Conservation (phyloP, 2,888 invertebrate genomes). For the Caenorhabditis sp. region DNA sequence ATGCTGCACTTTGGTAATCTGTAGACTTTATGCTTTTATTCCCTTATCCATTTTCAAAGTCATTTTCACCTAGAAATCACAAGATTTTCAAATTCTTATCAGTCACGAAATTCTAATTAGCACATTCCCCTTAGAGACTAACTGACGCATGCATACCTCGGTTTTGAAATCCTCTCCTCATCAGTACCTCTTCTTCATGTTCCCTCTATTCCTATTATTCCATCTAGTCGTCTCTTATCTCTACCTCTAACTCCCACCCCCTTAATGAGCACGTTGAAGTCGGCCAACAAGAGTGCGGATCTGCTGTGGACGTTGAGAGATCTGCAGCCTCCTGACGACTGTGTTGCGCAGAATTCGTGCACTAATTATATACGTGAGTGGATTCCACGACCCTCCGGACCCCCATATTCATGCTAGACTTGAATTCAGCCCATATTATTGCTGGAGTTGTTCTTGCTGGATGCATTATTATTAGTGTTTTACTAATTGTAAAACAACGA, state of each 20-base stretch:
- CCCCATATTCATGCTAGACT: background rate
- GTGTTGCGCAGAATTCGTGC: constrained; percentile 36
- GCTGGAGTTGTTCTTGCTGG: background rate
- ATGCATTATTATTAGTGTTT: background rate
- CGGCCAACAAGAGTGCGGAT: constrained; percentile 18
- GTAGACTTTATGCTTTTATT: too few species aligned
- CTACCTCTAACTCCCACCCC: background rate
- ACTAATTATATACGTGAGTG: constrained; percentile 51
- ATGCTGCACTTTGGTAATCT: too few species aligned
- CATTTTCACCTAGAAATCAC: too few species aligned
- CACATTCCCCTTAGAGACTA: too few species aligned
- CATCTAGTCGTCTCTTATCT: background rate
- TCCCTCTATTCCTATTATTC: too few species aligned
- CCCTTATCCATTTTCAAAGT: too few species aligned
- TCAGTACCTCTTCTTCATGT: too few species aligned
- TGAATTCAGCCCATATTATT: constrained; percentile 39
- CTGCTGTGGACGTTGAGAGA: constrained; percentile 37
- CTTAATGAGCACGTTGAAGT: constrained; percentile 12
- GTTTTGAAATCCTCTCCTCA: too few species aligned
- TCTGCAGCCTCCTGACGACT: constrained; percentile 30
- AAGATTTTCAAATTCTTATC: too few species aligned
- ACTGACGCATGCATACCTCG: too few species aligned
- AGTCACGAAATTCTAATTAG: too few species aligned
- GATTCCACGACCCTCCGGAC: too few species aligned
- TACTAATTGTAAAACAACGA: constrained; percentile 8